phyloP scores from a whole-genome alignment of 1,140 invertebrate species.

The Mactra quadrangularis region DNA sequence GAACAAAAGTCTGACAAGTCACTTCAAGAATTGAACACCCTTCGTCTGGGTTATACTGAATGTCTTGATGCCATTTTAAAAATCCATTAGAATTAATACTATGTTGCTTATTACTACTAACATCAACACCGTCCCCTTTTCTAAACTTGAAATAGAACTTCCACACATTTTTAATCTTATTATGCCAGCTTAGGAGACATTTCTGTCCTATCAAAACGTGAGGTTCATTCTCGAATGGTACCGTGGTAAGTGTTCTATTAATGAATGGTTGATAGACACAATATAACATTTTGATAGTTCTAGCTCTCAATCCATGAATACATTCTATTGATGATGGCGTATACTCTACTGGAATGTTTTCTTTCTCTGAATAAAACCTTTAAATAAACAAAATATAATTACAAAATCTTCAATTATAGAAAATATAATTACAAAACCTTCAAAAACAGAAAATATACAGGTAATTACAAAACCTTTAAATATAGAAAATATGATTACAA shows the following conservation, averaged over 20 bases:
- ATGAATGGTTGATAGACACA: conserved; percentile 35
- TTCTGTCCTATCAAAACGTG: conserved; percentile 49
- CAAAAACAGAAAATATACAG: too few species aligned
- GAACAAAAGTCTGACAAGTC: conserved; percentile 34
- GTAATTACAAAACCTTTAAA: too few species aligned
- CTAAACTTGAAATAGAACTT: conserved; percentile 54
- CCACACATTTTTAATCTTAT: conserved; percentile 51
- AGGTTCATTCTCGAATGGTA: conserved; percentile 52
- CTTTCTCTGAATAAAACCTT: conserved; percentile 19
- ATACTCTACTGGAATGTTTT: conserved; percentile 29
- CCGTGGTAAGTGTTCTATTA: conserved; percentile 15
- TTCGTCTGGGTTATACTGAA: conserved; percentile 46
- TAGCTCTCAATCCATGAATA: conserved; percentile 52
- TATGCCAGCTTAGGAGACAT: conserved; percentile 51
- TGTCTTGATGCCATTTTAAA: conserved; percentile 54
- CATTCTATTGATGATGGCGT: conserved; percentile 17
- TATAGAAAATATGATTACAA: too few species aligned
- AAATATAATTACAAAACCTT: too few species aligned
- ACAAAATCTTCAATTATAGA: too few species aligned
- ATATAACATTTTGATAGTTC: conserved; percentile 38
- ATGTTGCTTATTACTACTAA: conserved; percentile 36
- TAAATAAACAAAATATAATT: background rate
- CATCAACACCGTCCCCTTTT: conserved; percentile 32
- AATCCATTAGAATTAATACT: conserved; percentile 24
- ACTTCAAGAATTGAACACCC: conserved; percentile 35